Base-by-base conservation (phyloP, 2,888 invertebrate genomes). In the Thymelicus lineola region DNA sequence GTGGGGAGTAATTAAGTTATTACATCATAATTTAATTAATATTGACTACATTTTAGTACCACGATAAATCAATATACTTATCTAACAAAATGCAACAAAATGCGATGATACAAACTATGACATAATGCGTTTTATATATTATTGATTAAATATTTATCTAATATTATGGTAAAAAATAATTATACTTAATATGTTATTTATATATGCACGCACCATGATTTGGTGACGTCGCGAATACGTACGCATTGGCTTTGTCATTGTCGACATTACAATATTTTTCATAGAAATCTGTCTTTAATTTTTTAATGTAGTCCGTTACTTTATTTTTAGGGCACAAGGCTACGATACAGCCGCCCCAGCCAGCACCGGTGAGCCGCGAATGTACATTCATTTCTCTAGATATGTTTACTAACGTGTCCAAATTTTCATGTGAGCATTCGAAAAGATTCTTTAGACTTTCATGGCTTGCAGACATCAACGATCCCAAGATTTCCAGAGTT, bases 261-360 rank as follows among this genome's bases (percentile, higher is more conserved):
- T 95, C 86, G 58, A 94, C 81, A 67, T 94, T 91, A 72, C 95
- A 94, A 79, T 94, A 80, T 70, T 94, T 86, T 35, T 93, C 87
- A 83, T 97, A 98, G 87, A 96, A 98, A 69, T 96, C 94, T 64
- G 95, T 94, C 84, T 96, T 96, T 67, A 98, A 87, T 63, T 90
- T 91, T 17, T 95, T 87, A 57, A 98, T 95, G 83, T 97, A 98
- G 73, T 94, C 87, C 14, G 95, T 87, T 7, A 96, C 95, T 73
- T 95, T 94, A 61, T 95, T 94, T 70, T 95, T 94, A 0, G 95
- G 94, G 67, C 97, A 96, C 75, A 99, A 90, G 17, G 98, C 98
- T 12, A 99, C 98, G 67, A 97, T 96, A 88, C 99, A 99, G 6
- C 99, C 99, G 48, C 99, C 99, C 99, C 99, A 99, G 94, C 98